Evolutionary conservation across 2,797 vertebrate genomes (phyloP).

Genomic region (Gymnothorax javanicus): DNA sequence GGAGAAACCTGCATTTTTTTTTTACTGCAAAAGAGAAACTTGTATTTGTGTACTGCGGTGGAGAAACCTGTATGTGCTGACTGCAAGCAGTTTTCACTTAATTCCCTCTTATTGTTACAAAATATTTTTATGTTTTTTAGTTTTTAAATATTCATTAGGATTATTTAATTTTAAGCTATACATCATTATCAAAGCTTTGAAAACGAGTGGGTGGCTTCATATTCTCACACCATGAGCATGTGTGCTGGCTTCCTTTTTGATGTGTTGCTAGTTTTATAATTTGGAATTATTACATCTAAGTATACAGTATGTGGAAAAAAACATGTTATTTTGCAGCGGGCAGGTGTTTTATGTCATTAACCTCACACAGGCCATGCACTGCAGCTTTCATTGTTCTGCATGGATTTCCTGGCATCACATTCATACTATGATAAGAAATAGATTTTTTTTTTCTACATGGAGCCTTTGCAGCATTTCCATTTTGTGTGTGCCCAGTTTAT

Average conservation of each 20-base stretch:
- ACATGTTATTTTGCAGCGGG: not conserved
- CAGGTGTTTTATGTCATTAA: not conserved
- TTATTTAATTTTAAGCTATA: not conserved
- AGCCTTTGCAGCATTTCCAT: not conserved
- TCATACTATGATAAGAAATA: not conserved
- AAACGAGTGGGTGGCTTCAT: not conserved
- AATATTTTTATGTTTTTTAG: not conserved
- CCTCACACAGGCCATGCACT: not conserved
- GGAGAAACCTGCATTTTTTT: no score
- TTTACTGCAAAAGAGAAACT: no score
- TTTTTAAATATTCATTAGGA: not conserved
- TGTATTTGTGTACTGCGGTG: no score
- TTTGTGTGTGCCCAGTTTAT: not conserved
- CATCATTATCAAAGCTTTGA: not conserved
- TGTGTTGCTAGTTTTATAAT: no score
- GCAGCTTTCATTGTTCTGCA: not conserved
- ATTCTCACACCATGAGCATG: not conserved
- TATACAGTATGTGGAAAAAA: not conserved
- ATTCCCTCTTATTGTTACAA: not conserved
- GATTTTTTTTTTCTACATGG: not conserved
- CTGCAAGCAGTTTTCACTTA: not conserved
- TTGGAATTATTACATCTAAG: not conserved
- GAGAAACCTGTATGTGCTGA: not conserved
- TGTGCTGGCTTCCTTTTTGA: not conserved
- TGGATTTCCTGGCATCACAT: not conserved